Conservation (phyloP, 2,113 vertebrate genomes). For the Laticauda colubrina region DNA sequence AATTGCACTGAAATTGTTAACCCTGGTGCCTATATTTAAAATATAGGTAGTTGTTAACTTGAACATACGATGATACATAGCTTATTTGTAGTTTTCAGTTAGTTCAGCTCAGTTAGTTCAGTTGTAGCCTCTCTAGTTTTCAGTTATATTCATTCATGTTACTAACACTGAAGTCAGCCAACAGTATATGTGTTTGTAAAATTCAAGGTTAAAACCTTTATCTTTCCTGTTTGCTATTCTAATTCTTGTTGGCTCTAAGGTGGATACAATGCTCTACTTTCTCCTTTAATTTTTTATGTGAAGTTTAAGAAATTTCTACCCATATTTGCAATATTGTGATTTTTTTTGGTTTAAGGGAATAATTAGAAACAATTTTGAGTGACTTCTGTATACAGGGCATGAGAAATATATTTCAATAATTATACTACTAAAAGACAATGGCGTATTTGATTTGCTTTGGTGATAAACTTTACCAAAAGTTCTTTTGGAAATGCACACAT, state of each 20-base stretch:
- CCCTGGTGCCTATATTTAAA: background rate
- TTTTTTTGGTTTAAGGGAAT: background rate
- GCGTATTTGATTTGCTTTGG: background rate
- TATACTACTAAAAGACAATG: fast-evolving
- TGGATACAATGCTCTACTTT: background rate
- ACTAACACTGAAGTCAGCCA: background rate
- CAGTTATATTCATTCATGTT: background rate
- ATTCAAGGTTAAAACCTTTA: background rate
- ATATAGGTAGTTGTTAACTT: background rate
- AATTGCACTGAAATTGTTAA: background rate
- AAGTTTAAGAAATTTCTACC: background rate
- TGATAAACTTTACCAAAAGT: background rate
- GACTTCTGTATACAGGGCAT: background rate
- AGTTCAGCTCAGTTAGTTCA: no score
- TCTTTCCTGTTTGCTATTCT: background rate
- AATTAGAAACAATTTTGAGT: background rate
- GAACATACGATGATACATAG: background rate
- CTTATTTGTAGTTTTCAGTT: background rate
- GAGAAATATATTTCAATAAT: constrained; percentile 26
- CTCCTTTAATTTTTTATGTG: background rate
- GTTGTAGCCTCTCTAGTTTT: no score
- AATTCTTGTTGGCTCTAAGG: background rate
- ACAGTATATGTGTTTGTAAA: background rate
- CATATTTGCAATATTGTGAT: constrained; percentile 8
- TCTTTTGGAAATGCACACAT: no score